phyloP scores from a whole-genome alignment of 2,797 vertebrate species.

The Clamator glandarius region DNA sequence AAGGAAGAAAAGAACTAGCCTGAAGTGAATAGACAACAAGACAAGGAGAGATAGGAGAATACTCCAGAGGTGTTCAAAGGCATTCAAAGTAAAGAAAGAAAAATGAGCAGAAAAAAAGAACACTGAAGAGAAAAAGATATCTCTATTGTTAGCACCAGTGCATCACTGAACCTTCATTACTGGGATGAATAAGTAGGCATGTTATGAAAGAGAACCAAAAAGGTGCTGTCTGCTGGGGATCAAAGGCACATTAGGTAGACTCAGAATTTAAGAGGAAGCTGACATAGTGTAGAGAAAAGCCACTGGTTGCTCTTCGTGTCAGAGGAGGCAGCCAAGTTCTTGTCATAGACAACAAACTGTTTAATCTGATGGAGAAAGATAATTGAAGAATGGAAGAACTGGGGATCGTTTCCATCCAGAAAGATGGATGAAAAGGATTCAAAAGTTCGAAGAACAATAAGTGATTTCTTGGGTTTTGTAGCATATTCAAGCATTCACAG shows the following conservation, averaged over 20 bases:
- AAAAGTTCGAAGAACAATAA: background rate
- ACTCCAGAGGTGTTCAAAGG: background rate
- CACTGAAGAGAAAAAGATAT: background rate
- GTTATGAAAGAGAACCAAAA: background rate
- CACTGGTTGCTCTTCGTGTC: background rate
- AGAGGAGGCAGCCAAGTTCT: background rate
- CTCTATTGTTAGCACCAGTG: background rate
- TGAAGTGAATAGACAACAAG: background rate
- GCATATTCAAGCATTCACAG: background rate
- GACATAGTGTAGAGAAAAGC: background rate
- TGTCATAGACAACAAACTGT: background rate
- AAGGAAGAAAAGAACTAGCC: background rate
- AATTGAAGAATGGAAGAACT: background rate
- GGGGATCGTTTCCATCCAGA: background rate
- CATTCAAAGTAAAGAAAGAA: background rate
- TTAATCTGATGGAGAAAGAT: background rate
- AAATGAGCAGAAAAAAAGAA: background rate
- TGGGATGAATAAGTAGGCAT: background rate
- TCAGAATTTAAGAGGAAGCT: background rate
- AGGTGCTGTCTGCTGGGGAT: background rate
- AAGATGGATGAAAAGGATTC: background rate
- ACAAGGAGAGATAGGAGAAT: background rate
- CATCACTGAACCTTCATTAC: background rate
- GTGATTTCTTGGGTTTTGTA: background rate
- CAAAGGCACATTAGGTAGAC: background rate